Base-by-base conservation (phyloP, 2,113 vertebrate species). In the Saguinus midas region DNA sequence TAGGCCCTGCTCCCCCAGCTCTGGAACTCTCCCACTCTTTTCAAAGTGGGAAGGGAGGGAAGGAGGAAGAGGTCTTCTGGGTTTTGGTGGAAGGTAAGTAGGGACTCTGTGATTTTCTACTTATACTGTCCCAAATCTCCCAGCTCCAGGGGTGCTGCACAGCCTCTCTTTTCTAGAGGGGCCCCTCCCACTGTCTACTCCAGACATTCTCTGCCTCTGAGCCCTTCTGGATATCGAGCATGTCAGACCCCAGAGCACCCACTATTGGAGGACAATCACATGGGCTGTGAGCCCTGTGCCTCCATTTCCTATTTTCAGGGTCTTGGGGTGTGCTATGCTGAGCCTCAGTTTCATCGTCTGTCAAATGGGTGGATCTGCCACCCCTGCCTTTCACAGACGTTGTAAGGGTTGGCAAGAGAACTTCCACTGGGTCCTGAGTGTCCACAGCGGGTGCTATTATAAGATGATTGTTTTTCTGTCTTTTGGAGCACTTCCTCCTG, bases 271-370 rank as follows among this genome's bases (percentile, higher is more conserved):
- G n/a, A 73, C n/a, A 35, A 43, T 4, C 10, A 0, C 14, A 32
- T 88, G 81, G 1, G 3, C 72, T 66, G 37, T 1, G 7, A 37
- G 55, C 9, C 21, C n/a, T 12, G 4, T 58, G 40, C 20, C 21
- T n/a, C 21, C 43, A 0, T 57, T 61, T 32, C 21, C 4, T 9
- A 2, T 37, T 52, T 52, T 48, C 3, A 2, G 5, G 58, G 37
- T 76, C 52, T 32, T 37, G 43, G 55, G 45, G 12, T 40, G 7
- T 8, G 78, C 35, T 27, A 8, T 75, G 57, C 12, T 11, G 17
- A 27, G 58, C 12, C 83, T 91, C 83, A 48, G 94, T 94, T 18
- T 88, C 12, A 17, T 45, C n/a, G 35, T 97, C 76, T 76, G 85
- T 50, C 23, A 58, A 84, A 83, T 72, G 87, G 80, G 70, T 21